Evolutionary conservation across 2,797 vertebrate species (phyloP).

Genomic region (Ctenopoma kingsleyae): DNA sequence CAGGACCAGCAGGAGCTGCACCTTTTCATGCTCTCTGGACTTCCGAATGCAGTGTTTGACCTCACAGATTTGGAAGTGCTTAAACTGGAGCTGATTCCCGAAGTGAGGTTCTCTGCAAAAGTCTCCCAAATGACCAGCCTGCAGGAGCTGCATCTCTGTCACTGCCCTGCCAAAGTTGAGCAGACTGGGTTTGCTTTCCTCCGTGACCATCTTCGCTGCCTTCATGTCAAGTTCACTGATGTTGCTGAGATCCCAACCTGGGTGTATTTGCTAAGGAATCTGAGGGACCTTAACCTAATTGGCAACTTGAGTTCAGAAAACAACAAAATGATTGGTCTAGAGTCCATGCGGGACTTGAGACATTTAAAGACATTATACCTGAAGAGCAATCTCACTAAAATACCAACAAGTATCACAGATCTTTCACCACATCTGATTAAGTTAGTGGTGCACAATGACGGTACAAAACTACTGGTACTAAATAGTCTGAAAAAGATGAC

Average conservation of each 20-base stretch:
- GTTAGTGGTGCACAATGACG: conserved; percentile 95
- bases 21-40: conserved; percentile 95
- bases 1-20: conserved; percentile 95
- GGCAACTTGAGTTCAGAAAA: conserved; percentile 97
- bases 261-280: conserved; percentile 95
- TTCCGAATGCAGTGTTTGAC: conserved; percentile 96
- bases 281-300: conserved; percentile 92
- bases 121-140: conserved; percentile 97
- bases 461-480: conserved; percentile 93
- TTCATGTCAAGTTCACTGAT: conserved; percentile 97
- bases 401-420: conserved; percentile 96
- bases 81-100: conserved; percentile 95
- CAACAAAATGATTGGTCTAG: conserved; percentile 97
- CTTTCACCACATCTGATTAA: conserved; percentile 94
- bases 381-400: conserved; percentile 98
- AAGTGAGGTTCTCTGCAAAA: conserved; percentile 94
- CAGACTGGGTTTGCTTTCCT: conserved; percentile 96
- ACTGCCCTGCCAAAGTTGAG: conserved; percentile 96
- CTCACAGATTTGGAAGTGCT: conserved; percentile 94
- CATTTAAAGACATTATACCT: conserved; percentile 93
- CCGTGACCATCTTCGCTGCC: conserved; percentile 93
- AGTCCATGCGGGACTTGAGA: conserved; percentile 94
- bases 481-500: conserved; percentile 99
- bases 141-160: conserved; percentile 94
- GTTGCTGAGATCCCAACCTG: conserved; percentile 95